phyloP scores from a whole-genome alignment of 2,797 vertebrate genomes.

The Natrix natrix region DNA sequence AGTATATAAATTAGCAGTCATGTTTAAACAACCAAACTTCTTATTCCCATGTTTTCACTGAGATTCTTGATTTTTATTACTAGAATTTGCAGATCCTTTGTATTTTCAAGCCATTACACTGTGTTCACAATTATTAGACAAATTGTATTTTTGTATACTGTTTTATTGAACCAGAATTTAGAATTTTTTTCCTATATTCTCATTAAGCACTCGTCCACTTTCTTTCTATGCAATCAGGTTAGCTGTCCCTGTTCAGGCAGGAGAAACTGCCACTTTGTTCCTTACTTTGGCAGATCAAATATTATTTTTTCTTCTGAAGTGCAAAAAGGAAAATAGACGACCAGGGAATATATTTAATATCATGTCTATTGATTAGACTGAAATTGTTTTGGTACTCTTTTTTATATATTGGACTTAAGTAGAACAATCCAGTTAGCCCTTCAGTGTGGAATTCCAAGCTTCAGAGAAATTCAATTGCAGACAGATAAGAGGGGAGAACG shows the following conservation, averaged over 20 bases:
- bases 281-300: neutral
- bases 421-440: neutral
- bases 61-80: neutral
- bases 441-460: neutral
- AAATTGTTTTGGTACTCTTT: neutral
- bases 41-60: neutral
- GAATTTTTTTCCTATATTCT: neutral
- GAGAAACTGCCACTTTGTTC: neutral
- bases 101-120: neutral
- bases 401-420: neutral
- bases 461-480: neutral
- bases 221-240: neutral
- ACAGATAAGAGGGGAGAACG: neutral
- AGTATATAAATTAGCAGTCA: neutral
- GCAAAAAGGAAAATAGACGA: neutral
- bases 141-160: too few relatives aligned
- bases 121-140: too few relatives aligned
- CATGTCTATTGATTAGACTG: neutral
- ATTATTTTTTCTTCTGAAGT: neutral
- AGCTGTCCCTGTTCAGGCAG: neutral
- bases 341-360: neutral
- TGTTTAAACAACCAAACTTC: neutral
- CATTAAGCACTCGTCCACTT: neutral
- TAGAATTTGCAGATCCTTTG: neutral
- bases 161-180: neutral